Evolutionary conservation across 2,113 vertebrate species (phyloP).

Genomic region (Bubo scandiacus): DNA sequence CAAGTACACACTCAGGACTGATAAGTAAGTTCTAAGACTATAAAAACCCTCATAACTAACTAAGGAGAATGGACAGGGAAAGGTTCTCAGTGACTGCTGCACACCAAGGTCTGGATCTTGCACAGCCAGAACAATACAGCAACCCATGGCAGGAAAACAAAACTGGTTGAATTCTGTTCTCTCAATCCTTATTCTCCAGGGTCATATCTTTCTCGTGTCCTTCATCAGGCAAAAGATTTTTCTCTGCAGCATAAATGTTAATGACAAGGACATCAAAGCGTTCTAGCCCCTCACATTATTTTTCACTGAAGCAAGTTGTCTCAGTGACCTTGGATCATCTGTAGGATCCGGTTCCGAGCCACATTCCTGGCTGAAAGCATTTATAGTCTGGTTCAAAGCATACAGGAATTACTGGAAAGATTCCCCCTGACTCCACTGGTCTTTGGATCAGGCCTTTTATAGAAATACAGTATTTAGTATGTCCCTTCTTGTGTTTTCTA

Average conservation of each 20-base stretch:
- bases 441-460: not conserved
- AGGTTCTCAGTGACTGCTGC: not conserved
- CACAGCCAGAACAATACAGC: not conserved
- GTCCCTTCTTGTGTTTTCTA: not conserved
- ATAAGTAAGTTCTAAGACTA: slow-evolving; percentile 33
- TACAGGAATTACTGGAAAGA: not conserved
- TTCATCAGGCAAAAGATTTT: not conserved
- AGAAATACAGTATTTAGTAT: not conserved
- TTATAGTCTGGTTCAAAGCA: not conserved
- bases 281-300: not conserved
- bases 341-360: not conserved
- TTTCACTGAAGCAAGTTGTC: not conserved
- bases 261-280: not conserved
- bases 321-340: not conserved
- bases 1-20: slow-evolving; percentile 33
- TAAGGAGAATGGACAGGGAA: not conserved
- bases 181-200: not conserved
- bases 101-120: not conserved
- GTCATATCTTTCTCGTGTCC: not conserved
- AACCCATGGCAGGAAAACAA: not conserved
- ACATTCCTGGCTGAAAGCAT: not conserved
- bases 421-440: not conserved
- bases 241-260: not conserved
- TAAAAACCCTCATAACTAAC: slow-evolving; percentile 22
- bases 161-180: not conserved